Base-by-base conservation (phyloP, 2,888 invertebrate genomes). In the Microctonus aethiopoides region DNA sequence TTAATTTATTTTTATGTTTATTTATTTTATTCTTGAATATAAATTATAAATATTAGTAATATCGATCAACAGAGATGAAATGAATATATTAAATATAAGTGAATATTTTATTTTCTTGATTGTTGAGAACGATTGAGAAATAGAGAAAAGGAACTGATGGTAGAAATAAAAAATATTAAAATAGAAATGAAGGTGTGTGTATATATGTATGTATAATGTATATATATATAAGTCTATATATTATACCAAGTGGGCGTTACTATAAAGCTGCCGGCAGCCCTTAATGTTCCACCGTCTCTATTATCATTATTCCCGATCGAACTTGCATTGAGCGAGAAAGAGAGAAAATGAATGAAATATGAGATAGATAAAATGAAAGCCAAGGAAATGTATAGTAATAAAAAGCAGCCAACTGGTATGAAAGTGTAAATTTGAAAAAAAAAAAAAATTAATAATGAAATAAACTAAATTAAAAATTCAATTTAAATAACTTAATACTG, bases 291-390 rank as follows among this genome's bases (percentile, higher is more conserved):
- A 36, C 61, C 52, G 39, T 36, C 41, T 68, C 26, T 61, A 68
- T 62, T 68, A 68, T 68, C 61, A 39, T 56, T 16, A 61, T 54
- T 68, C 52, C 60, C 77, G 76, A 75, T 77, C 71, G 61, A 61
- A 54, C 20, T 34, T 20, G 56, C 66, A 29, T 56, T 24, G 22
- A n/a, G 7, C 22, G 24, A 34, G n/a, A 56, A 20, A 66, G 20
- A 26, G 39, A 26, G 4, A 32, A 11, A 36, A n/a, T n/a, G n/a
- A n/a, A n/a, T 29, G 29, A 29, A 29, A 29, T 29, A 29, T 7
- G 60, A 29, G 29, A 29, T 7, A 29, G 29, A 29, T 3, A 29
- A 29, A 29, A 29, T 3, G 3, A 29, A 29, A 3, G 29, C 7
- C 7, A 29, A 7, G 29, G n/a, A n/a, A n/a, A 4, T 39, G 39